A percentile compares a stretch with the other conserved stretches of the same genome.
phyloP scores from a whole-genome alignment of 2,797 vertebrate genomes.

The Furcifer pardalis region DNA sequence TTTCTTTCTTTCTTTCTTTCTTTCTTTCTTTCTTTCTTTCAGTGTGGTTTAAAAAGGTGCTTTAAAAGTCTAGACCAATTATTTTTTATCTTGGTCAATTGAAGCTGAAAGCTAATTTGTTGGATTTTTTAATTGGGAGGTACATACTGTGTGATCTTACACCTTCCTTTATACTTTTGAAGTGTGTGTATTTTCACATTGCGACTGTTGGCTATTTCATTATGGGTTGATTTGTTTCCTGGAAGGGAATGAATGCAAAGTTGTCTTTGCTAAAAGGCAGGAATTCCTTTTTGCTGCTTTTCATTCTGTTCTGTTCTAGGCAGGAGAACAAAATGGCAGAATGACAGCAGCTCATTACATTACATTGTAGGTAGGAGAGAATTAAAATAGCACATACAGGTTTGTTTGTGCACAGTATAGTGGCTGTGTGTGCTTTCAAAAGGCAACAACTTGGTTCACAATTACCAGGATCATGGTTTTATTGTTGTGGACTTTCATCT shows the following conservation, averaged over 20 bases:
- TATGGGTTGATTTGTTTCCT: slow-evolving; percentile 45
- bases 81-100: slow-evolving; percentile 1
- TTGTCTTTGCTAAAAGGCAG: slow-evolving; percentile 44
- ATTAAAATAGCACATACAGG: neutral
- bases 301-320: neutral
- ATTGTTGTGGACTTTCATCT: no score
- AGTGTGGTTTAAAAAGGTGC: slow-evolving; percentile 32
- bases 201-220: slow-evolving; percentile 36
- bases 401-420: neutral
- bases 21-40: neutral
- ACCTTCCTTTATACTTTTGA: neutral
- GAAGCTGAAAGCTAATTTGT: slow-evolving; percentile 41
- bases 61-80: neutral
- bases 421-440: neutral
- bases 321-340: neutral
- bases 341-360: neutral
- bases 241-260: slow-evolving; percentile 51
- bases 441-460: neutral
- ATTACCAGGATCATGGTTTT: neutral
- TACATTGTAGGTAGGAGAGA: neutral
- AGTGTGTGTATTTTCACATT: slow-evolving; percentile 16
- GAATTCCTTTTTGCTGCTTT: slow-evolving; percentile 61
- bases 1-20: neutral
- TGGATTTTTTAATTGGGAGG: slow-evolving; percentile 2
- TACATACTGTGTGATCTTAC: slow-evolving; percentile 20